Conservation (phyloP, 2,888 invertebrate genomes). For the Dermolepida albohirtum region DNA sequence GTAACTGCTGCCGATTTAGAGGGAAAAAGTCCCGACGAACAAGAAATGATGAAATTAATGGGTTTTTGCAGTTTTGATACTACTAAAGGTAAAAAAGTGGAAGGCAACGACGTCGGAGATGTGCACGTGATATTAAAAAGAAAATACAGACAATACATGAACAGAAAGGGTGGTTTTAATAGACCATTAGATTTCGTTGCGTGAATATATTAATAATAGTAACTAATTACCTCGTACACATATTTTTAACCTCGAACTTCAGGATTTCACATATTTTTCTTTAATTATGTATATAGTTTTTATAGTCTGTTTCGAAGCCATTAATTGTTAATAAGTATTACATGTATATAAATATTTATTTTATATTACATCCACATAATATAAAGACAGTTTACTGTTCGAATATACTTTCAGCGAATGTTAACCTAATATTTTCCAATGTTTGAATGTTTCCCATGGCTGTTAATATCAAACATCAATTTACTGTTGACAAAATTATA, state of each 20-base stretch:
- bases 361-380: too few relatives aligned
- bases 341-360: too few relatives aligned
- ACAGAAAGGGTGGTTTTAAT: constrained; percentile 98
- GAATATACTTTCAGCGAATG: too few relatives aligned
- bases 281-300: constrained; percentile 20
- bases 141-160: constrained; percentile 99
- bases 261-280: constrained; percentile 18
- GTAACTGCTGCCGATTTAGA: constrained; percentile 87
- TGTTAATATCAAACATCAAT: background rate
- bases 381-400: too few relatives aligned
- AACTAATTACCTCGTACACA: constrained; percentile 40
- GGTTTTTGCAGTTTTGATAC: constrained; percentile 97
- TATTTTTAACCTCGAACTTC: constrained; percentile 36
- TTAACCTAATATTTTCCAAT: too few relatives aligned
- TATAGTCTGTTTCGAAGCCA: background rate
- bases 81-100: constrained; percentile 96
- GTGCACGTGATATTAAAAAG: constrained; percentile 96
- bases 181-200: constrained; percentile 97
- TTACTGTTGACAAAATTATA: background rate
- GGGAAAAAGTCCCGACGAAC: constrained; percentile 91
- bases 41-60: constrained; percentile 96
- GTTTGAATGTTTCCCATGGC: background rate
- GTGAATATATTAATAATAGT: constrained; percentile 58
- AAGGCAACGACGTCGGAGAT: constrained; percentile 93
- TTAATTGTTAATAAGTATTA: background rate